These are phyloP conservation scores for Carassius gibelio DNA, from an alignment of 2,113 vertebrate genomes.

Conservation along the genomic window DNA sequence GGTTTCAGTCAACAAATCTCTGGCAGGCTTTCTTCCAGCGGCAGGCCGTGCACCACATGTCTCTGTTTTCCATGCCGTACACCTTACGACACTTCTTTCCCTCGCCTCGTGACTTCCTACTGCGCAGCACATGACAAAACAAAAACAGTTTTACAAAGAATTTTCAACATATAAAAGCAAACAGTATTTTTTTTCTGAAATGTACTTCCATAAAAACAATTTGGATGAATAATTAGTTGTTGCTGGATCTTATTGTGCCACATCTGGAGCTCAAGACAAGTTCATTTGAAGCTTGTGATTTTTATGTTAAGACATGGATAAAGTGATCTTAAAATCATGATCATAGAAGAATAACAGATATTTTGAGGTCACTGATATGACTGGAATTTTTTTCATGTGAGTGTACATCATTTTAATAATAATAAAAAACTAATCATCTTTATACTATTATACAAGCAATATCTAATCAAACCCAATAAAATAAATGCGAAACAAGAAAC, in stretches of 20 bases:
- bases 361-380: no score
- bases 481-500: no score
- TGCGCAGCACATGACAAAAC: constrained; percentile 39
- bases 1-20: constrained; percentile 90
- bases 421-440: no score
- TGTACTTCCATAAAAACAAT: neutral
- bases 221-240: neutral
- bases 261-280: no score
- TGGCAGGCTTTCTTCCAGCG: constrained; percentile 99
- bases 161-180: neutral
- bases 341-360: no score
- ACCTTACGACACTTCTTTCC: constrained; percentile 98
- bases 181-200: neutral
- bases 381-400: no score
- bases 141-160: neutral
- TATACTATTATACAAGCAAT: no score
- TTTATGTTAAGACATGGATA: no score
- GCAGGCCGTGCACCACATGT: constrained; percentile 99
- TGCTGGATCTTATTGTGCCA: neutral
- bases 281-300: no score
- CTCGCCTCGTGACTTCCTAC: constrained; percentile 92
- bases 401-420: no score
- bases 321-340: no score
- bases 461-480: no score
- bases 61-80: constrained; percentile 98